Conservation (phyloP, 2,888 invertebrate genomes). For the Hydrotaea cyrtoneurina region DNA sequence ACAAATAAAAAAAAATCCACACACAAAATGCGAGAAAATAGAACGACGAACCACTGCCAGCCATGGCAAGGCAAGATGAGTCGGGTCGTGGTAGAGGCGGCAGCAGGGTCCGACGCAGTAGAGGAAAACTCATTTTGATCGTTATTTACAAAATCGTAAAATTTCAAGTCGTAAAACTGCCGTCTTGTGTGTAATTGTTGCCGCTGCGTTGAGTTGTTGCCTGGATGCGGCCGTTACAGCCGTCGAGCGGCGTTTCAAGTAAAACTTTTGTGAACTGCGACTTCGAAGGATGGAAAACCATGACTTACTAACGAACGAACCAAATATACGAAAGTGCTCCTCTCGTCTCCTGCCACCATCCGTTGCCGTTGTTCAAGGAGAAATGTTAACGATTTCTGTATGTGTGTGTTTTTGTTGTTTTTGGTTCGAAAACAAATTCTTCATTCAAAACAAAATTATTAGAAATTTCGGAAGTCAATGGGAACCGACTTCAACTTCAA, state of each 20-base stretch:
- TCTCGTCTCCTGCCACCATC: background rate
- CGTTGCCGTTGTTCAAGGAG: background rate
- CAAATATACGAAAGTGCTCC: conserved; percentile 1
- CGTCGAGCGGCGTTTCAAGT: conserved; percentile 18
- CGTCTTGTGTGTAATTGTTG: conserved; percentile 62
- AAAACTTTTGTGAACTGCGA: conserved; percentile 26
- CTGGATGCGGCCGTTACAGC: background rate
- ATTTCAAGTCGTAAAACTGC: conserved; percentile 58
- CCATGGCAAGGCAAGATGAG: background rate
- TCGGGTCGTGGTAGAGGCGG: background rate
- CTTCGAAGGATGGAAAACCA: conserved; percentile 3
- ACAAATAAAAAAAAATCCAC: conserved; percentile 2
- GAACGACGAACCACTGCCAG: background rate
- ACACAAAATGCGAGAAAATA: conserved; percentile 27
- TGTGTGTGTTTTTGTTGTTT: background rate
- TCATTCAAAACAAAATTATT: conserved; percentile 13
- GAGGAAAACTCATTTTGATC: conserved; percentile 50
- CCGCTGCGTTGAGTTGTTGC: conserved; percentile 12
- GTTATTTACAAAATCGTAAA: conserved; percentile 63
- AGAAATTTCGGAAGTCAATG: background rate
- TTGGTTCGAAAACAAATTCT: conserved; percentile 18
- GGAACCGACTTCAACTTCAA: background rate
- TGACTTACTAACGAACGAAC: background rate
- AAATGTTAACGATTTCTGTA: conserved; percentile 16
- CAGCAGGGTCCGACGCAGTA: conserved; percentile 1